phyloP scores from a whole-genome alignment of 2,113 vertebrate genomes.

The Thunnus maccoyii region DNA sequence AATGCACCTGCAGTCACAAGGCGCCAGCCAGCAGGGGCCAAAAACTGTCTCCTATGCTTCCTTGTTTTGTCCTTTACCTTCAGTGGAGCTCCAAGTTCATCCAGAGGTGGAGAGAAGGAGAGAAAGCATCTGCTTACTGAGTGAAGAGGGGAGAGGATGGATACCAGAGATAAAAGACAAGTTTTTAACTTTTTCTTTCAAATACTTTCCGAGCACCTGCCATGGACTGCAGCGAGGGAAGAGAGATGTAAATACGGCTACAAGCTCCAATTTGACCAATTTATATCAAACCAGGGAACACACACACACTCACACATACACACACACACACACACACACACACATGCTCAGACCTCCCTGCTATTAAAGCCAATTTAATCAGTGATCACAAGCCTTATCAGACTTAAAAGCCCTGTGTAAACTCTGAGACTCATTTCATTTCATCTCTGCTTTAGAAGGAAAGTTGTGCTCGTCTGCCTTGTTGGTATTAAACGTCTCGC shows the following conservation, averaged over 20 bases:
- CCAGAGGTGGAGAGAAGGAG: conserved; percentile 12
- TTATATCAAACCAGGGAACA: conserved; percentile 66
- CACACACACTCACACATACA: conserved; percentile 17
- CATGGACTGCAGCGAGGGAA: not conserved
- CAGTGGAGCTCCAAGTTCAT: conserved; percentile 6
- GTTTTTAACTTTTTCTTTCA: conserved; percentile 12
- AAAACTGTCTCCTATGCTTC: not conserved
- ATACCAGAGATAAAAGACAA: not conserved
- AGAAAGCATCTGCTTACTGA: not conserved
- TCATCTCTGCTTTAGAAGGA: conserved; percentile 60
- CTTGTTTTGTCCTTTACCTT: conserved; percentile 16
- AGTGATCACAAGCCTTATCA: conserved; percentile 63
- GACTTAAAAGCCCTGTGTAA: conserved; percentile 61
- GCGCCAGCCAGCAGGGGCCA: conserved; percentile 25
- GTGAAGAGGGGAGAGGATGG: not conserved
- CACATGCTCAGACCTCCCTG: conserved; percentile 46
- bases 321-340: conserved; percentile 15
- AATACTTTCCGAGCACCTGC: conserved; percentile 25
- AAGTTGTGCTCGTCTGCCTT: conserved; percentile 40
- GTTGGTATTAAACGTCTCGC: conserved; percentile 57
- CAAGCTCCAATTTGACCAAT: conserved; percentile 74
- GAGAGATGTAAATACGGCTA: conserved; percentile 16
- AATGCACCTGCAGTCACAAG: conserved; percentile 12
- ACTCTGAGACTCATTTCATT: conserved; percentile 65
- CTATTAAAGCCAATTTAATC: conserved; percentile 73